Conservation (phyloP, 2,888 invertebrate genomes). For the Volucella inanis region DNA sequence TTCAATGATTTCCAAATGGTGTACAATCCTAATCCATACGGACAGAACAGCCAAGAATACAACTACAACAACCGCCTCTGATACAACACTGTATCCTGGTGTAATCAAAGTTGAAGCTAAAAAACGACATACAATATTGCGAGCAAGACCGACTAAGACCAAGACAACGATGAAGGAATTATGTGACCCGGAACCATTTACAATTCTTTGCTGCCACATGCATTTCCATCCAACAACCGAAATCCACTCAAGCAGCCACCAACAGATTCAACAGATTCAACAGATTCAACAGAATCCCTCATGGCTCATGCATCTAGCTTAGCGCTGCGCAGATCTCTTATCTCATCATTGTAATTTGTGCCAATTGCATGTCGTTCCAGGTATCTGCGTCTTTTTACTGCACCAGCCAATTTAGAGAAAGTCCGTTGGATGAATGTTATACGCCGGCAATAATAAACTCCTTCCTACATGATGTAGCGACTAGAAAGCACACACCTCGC, state of each 20-base stretch:
- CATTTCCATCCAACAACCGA: conserved; percentile 31
- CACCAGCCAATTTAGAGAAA: conserved; percentile 53
- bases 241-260: too few species aligned
- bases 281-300: conserved; percentile 41
- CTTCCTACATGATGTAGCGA: conserved; percentile 57
- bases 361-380: conserved; percentile 54
- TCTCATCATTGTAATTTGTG: conserved; percentile 65
- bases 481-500: conserved; percentile 6
- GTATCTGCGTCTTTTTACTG: conserved; percentile 31
- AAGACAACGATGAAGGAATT: conserved; percentile 47
- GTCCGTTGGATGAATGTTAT: conserved; percentile 49
- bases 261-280: too few species aligned
- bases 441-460: conserved; percentile 53
- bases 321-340: conserved; percentile 53
- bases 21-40: conserved; percentile 31
- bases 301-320: conserved; percentile 50
- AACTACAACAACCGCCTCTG: not conserved
- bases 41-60: not conserved
- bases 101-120: conserved; percentile 31
- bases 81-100: conserved; percentile 14
- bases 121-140: not conserved
- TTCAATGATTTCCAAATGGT: conserved; percentile 48
- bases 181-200: conserved; percentile 60
- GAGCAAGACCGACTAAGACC: conserved; percentile 2
- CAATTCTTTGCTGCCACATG: conserved; percentile 36